Evolutionary conservation across 2,113 vertebrate genomes (phyloP).

Genomic region (Amphilophus citrinellus): DNA sequence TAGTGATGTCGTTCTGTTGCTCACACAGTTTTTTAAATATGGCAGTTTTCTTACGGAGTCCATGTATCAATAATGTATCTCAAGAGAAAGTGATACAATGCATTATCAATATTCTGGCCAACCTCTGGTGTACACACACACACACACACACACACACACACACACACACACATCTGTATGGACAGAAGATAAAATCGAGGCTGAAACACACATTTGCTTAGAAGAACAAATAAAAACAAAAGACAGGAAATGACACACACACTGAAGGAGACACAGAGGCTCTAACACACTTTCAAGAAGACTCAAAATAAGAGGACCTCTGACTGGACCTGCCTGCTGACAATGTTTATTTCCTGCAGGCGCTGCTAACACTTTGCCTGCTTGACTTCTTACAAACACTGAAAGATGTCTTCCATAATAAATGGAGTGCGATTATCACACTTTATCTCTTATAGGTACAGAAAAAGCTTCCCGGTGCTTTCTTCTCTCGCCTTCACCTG

Average conservation of each 20-base stretch:
- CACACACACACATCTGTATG: not conserved
- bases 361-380: not conserved
- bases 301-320: not conserved
- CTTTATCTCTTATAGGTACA: not conserved
- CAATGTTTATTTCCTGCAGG: not conserved
- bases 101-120: too few species aligned
- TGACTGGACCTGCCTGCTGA: constrained; percentile 19
- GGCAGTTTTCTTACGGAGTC: too few species aligned
- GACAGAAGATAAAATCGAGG: not conserved
- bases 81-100: too few species aligned
- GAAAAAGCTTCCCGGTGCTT: too few species aligned
- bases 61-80: too few species aligned
- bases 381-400: not conserved
- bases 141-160: not conserved
- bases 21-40: too few species aligned
- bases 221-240: not conserved
- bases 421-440: not conserved
- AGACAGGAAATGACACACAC: not conserved
- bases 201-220: not conserved
- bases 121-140: too few species aligned
- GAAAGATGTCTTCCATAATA: not conserved
- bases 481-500: not conserved
- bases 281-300: not conserved
- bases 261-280: not conserved
- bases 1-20: too few species aligned